Evolutionary conservation across 2,113 vertebrate genomes (phyloP), one percentile per base, ranked within the genome.

Genomic region (Nothocercus nigrocapillus): DNA sequence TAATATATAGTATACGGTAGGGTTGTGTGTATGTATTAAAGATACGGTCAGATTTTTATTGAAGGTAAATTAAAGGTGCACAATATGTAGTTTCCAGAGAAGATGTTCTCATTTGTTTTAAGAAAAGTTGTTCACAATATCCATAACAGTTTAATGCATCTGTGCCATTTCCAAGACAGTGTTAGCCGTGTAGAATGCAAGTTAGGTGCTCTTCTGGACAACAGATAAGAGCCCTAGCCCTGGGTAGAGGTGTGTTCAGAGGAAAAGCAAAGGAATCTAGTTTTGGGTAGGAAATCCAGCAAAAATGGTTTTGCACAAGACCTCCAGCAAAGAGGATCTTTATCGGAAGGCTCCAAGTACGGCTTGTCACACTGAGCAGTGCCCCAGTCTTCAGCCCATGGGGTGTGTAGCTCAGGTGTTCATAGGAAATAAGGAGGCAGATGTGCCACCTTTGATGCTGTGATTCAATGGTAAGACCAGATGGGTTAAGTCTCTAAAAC

Each of bases 1-100:
- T 97, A 96, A 93, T 88, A 61, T 44, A 66, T 67, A 34, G 47
- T 83, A 28, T 66, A 8, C 25, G 44, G 45, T 94, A 79, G 58
- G 36, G 44, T 32, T 85, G 21, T 84, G 44, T 40, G 38, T 84
- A 17, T 45, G 51, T 87, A 32, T 81, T 86, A n/a, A 88, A 90
- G 76, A 59, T 67, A 77, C 78, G 32, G 61, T 94, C 0, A 0
- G 44, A 82, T 25, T 59, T 32, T 66, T 79, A 75, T 32, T 90
- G 73, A 77, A 5, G 20, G 74, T 82, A 82, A 90, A 69, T 82
- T 66, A 38, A 87, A 90, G 70, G 82, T 54, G 42, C 40, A 53
- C 40, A 92, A 77, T 69, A 64, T 0, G 3, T 69, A 84, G 66
- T 72, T 83, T 85, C 81, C 62, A 76, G 66, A 83, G 21, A 42